Conservation (phyloP, 2,888 invertebrate species). For the Spicauda simplicius region DNA sequence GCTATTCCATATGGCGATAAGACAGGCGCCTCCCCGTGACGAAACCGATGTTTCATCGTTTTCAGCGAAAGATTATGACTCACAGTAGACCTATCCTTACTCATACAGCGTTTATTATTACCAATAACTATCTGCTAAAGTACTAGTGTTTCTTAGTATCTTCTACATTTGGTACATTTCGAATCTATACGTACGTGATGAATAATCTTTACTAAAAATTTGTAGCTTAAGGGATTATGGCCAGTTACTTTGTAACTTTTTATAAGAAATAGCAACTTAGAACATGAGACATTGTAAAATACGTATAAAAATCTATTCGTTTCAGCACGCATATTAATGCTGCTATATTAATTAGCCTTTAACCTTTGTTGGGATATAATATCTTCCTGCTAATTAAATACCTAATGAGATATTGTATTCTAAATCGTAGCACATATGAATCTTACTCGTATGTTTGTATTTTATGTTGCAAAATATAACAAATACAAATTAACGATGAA, state of each 20-base stretch:
- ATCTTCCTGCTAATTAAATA: not conserved
- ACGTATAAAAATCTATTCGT: too few species aligned
- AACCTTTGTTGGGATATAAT: not conserved
- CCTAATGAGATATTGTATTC: not conserved
- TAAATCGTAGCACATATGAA: too few species aligned
- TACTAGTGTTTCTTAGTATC: slow-evolving; percentile 12
- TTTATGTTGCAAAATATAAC: too few species aligned
- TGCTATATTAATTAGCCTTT: not conserved
- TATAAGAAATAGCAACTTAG: too few species aligned
- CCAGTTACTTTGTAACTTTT: too few species aligned
- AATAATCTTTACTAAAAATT: too few species aligned
- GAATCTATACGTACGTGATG: too few species aligned
- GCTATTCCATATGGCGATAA: slow-evolving; percentile 21
- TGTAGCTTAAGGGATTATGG: too few species aligned
- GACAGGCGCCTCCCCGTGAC: slow-evolving; percentile 35
- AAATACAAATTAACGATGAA: too few species aligned
- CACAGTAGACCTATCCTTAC: slow-evolving; percentile 57
- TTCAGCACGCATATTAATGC: too few species aligned
- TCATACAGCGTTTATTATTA: slow-evolving; percentile 37
- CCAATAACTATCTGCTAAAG: slow-evolving; percentile 19
- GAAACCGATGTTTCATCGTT: slow-evolving; percentile 62
- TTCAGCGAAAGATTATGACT: slow-evolving; percentile 68
- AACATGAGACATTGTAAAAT: too few species aligned
- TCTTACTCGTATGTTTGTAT: too few species aligned
- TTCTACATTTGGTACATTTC: not conserved